Evolutionary conservation across 1,140 invertebrate genomes (phyloP).

Genomic region (Eumeta japonica): DNA sequence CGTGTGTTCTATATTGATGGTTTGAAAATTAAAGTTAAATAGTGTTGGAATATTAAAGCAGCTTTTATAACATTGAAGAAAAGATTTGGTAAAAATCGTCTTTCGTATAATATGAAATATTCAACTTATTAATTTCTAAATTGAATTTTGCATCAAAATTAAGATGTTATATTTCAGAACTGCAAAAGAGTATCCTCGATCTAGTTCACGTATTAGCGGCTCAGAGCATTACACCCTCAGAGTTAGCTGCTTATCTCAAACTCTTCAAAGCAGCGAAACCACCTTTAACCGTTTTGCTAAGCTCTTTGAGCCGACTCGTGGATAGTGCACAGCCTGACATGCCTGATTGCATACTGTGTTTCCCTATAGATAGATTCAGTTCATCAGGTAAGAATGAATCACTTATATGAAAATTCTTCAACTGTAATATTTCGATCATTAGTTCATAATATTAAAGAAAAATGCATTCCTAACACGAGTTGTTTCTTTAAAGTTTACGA

Average conservation of each 20-base stretch:
- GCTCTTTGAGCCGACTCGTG: slow-evolving; percentile 56
- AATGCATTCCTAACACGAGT: too few species aligned
- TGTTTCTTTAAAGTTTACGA: too few species aligned
- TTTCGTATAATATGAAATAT: too few species aligned
- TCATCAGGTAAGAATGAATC: not conserved
- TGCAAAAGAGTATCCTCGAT: slow-evolving; percentile 62
- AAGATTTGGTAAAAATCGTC: too few species aligned
- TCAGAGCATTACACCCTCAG: slow-evolving; percentile 56
- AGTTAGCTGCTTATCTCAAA: slow-evolving; percentile 58
- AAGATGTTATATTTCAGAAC: slow-evolving; percentile 56
- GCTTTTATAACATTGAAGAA: too few species aligned
- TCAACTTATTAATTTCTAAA: too few species aligned
- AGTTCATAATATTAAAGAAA: too few species aligned
- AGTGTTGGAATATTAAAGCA: too few species aligned
- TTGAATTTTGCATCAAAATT: too few species aligned
- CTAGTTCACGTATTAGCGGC: slow-evolving; percentile 60
- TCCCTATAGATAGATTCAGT: slow-evolving; percentile 39
- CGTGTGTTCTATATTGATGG: too few species aligned
- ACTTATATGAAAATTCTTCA: not conserved
- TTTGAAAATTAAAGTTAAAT: too few species aligned
- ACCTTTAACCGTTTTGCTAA: slow-evolving; percentile 54
- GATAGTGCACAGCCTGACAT: slow-evolving; percentile 43
- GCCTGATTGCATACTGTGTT: slow-evolving; percentile 62
- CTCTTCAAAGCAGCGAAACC: slow-evolving; percentile 58
- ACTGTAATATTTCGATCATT: not conserved